Percentiles rank a stretch among this genome's conserved stretches.
These are phyloP conservation scores for Hypomecis atomaria DNA, from an alignment of 2,888 invertebrate genomes.

Conservation along the genomic window DNA sequence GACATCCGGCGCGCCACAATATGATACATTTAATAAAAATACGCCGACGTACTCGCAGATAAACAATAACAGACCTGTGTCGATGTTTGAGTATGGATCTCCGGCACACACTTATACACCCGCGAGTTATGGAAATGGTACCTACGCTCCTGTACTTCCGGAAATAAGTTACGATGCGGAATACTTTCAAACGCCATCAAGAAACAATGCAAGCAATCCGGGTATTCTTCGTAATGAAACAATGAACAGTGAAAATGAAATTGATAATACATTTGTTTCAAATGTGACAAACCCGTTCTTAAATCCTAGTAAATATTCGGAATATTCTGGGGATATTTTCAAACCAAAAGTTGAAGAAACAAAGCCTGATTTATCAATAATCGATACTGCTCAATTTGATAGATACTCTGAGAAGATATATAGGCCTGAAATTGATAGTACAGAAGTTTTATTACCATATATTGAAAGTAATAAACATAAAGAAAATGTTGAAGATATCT, in stretches of 20 bases:
- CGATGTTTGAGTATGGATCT: conserved; percentile 58
- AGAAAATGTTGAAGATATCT: background rate
- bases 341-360: conserved; percentile 2
- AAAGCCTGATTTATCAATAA: background rate
- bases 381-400: conserved; percentile 11
- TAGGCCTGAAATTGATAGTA: conserved; percentile 2
- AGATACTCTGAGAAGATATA: conserved; percentile 2
- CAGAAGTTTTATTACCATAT: conserved; percentile 1
- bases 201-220: conserved; percentile 34
- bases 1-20: conserved; percentile 43
- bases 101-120: conserved; percentile 43
- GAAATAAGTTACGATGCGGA: conserved; percentile 67
- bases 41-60: conserved; percentile 49
- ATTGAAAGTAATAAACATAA: conserved; percentile 1
- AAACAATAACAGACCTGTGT: conserved; percentile 60
- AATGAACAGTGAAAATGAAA: conserved; percentile 32
- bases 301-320: conserved; percentile 1
- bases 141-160: conserved; percentile 52
- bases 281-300: background rate
- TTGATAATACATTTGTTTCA: background rate
- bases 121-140: conserved; percentile 57
- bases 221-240: conserved; percentile 36
- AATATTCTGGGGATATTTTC: background rate
- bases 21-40: conserved; percentile 55
- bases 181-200: conserved; percentile 55